phyloP scores from a whole-genome alignment of 2,797 vertebrate genomes.

The Xyrichtys novacula region DNA sequence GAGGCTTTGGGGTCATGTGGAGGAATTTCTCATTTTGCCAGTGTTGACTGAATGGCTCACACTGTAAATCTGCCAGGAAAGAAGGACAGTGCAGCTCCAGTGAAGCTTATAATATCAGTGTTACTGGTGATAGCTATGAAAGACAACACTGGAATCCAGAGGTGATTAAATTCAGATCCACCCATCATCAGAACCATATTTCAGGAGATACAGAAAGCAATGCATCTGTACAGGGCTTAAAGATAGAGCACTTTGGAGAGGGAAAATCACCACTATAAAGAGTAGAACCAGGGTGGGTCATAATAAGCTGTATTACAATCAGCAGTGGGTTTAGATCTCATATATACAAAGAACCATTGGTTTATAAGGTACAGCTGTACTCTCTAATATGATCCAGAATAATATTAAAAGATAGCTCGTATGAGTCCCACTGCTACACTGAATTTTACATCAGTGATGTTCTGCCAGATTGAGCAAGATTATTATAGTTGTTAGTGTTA shows the following conservation, averaged over 20 bases:
- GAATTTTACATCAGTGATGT: no score
- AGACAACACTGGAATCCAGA: constrained; percentile 16
- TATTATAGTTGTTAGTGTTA: no score
- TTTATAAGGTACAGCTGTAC: constrained; percentile 50
- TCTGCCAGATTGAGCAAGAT: no score
- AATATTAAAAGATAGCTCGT: background rate
- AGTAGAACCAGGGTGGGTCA: constrained; percentile 12
- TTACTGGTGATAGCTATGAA: constrained; percentile 5
- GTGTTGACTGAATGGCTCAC: constrained; percentile 75
- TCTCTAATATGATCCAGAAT: constrained; percentile 25
- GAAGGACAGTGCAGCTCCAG: background rate
- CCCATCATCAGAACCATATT: constrained; percentile 32
- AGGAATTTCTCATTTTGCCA: constrained; percentile 77
- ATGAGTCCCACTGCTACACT: background rate
- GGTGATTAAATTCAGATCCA: constrained; percentile 23
- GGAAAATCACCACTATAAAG: constrained; percentile 21
- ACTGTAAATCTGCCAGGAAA: background rate
- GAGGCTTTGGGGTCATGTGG: constrained; percentile 25
- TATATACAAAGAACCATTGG: constrained; percentile 39
- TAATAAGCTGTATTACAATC: constrained; percentile 34
- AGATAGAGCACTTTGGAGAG: background rate
- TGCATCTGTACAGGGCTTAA: constrained; percentile 7
- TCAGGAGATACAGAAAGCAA: constrained; percentile 11
- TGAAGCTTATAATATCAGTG: constrained; percentile 33
- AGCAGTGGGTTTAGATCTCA: constrained; percentile 26